These are phyloP conservation scores for Ovibos moschatus DNA, from an alignment of 2,113 vertebrate species.

Conservation along the genomic window DNA sequence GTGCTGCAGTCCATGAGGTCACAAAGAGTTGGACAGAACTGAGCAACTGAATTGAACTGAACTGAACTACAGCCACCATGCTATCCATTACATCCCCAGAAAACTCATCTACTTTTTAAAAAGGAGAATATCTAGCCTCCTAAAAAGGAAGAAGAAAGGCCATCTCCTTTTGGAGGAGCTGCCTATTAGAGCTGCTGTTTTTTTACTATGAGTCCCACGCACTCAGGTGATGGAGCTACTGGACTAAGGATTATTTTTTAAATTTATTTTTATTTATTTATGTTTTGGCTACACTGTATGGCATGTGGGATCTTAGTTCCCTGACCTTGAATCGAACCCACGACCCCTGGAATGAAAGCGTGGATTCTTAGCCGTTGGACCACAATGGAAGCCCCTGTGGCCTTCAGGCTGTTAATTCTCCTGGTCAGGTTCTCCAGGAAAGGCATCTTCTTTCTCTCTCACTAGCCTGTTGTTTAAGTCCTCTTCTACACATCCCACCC, in stretches of 20 bases:
- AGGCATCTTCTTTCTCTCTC: background rate
- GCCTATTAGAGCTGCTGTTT: background rate
- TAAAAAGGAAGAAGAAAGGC: background rate
- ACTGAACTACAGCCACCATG: background rate
- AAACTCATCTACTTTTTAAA: background rate
- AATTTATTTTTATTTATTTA: background rate
- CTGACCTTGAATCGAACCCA: background rate
- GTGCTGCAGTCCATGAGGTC: background rate
- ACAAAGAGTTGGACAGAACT: background rate
- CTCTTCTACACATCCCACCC: background rate
- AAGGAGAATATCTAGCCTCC: background rate
- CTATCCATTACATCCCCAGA: background rate
- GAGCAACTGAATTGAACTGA: background rate
- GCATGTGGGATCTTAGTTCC: background rate
- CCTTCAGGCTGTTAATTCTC: background rate
- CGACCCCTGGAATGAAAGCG: accelerated
- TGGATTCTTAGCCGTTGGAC: background rate
- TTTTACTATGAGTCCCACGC: background rate
- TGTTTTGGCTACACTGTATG: background rate
- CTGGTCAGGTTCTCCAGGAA: background rate
- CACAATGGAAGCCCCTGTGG: background rate
- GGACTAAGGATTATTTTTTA: background rate
- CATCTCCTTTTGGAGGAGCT: background rate
- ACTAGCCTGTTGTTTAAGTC: background rate
- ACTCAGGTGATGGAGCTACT: background rate